Percentiles rank a stretch among this genome's conserved stretches.
These are phyloP conservation scores for Acanthiza pusilla DNA, from an alignment of 2,797 vertebrate species.

Conservation along the genomic window DNA sequence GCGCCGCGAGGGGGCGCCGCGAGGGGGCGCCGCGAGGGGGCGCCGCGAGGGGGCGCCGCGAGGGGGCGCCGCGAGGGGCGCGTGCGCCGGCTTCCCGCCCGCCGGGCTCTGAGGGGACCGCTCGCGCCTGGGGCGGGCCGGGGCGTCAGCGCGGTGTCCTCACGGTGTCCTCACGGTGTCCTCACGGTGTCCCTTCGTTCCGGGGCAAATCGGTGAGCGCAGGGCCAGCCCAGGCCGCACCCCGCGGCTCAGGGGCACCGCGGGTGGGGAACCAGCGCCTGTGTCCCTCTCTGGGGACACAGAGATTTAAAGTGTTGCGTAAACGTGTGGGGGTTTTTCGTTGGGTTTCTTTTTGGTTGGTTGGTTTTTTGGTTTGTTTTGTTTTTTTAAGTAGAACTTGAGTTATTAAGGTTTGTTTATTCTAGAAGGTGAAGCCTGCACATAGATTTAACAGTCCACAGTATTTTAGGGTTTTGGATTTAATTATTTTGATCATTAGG, in stretches of 20 bases:
- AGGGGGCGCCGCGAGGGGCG: too few relatives aligned
- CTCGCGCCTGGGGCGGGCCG: background rate
- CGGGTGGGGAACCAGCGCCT: rapidly evolving
- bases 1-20: too few relatives aligned
- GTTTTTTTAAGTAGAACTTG: background rate
- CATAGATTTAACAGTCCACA: background rate
- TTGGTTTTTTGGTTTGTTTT: background rate
- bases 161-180: too few relatives aligned
- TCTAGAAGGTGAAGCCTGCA: background rate
- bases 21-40: background rate
- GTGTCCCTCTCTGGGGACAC: too few relatives aligned
- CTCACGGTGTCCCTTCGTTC: background rate
- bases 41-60: too few relatives aligned
- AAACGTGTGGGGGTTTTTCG: rapidly evolving
- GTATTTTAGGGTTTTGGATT: background rate
- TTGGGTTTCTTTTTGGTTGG: background rate
- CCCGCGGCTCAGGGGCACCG: rapidly evolving
- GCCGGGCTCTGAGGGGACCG: background rate
- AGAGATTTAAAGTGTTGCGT: background rate
- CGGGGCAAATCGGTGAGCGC: too few relatives aligned
- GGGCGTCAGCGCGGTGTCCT: background rate
- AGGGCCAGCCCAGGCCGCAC: rapidly evolving
- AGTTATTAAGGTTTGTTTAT: background rate
- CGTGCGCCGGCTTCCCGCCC: background rate
- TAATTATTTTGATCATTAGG: background rate